Base-by-base conservation (phyloP, 37 sponge, comb jelly and placozoan genomes). In the Beroe ovata region DNA sequence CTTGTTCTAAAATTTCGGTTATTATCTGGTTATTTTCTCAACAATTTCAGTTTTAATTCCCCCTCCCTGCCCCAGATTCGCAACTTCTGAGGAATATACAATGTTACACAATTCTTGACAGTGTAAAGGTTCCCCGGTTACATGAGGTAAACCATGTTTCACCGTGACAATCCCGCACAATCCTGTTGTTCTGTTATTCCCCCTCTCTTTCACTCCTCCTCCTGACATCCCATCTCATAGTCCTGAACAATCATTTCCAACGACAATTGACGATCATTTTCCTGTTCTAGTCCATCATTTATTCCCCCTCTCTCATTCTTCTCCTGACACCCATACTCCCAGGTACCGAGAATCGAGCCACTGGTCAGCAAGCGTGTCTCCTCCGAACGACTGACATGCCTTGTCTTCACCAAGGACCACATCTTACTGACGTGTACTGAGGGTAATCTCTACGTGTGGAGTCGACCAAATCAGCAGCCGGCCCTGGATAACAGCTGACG, bases 341-440 rank as follows among this genome's bases (percentile, higher is more conserved):
- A 89, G 64, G 64, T 89, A 38, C 89, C 89, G 20, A 11, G 62
- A 6, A 91, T 97, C 0, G 92, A 94, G 34, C 94, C 99, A 14
- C 89, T 93, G 47, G 92, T 97, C 26, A 89, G 71, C 29, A 92
- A 93, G 64, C 66, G 89, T 59, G 88, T 95, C 22, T 90, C 91
- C 63, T 72, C 90, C 0, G 99, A 97, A 47, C 89, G 96, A 89
- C 90, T 97, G 20, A 93, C 96, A 1, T 91, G 72, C 26, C 63
- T 97, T 18, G 88, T 72, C 35, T 95, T 97, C 61, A 89, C 91
- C 0, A 90, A 92, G 34, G 93, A 94, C 69, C 90, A 92, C 61
- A 71, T 95, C 22, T 35, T 95, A 20, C 89, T 91, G 2, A 90
- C 92, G 22, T 92, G 88, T 38, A 91, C 92, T 59, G 95, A 95